These are phyloP conservation scores for Mayetiola destructor DNA, from an alignment of 2,888 invertebrate species.

Conservation along the genomic window DNA sequence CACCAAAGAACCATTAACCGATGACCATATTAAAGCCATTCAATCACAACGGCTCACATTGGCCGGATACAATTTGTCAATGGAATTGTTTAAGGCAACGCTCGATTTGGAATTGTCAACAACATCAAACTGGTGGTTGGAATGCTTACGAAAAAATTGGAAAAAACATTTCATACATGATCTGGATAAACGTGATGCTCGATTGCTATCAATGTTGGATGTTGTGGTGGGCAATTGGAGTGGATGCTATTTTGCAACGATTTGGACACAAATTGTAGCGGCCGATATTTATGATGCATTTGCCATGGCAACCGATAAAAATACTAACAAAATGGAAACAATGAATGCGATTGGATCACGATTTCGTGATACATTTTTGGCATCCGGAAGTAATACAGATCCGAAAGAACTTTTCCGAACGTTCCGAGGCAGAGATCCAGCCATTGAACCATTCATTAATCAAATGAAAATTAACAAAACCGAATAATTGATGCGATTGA, in stretches of 20 bases:
- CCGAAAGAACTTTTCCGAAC: constrained; percentile 75
- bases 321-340: constrained; percentile 39
- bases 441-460: constrained; percentile 62
- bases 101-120: constrained; percentile 73
- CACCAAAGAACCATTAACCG: constrained; percentile 55
- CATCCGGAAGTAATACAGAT: constrained; percentile 66
- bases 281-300: constrained; percentile 83
- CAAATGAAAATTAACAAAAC: constrained; percentile 20
- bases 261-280: constrained; percentile 81
- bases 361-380: constrained; percentile 70
- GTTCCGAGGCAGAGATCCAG: constrained; percentile 86
- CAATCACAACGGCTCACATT: constrained; percentile 53
- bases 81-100: constrained; percentile 64
- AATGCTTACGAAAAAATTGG: constrained; percentile 64
- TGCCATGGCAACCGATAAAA: constrained; percentile 36
- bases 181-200: constrained; percentile 62
- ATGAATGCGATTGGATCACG: constrained; percentile 47
- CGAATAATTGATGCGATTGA: no score
- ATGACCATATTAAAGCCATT: constrained; percentile 47
- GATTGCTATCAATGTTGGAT: constrained; percentile 70
- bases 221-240: constrained; percentile 74
- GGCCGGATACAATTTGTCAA: constrained; percentile 63
- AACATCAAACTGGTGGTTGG: constrained; percentile 66
- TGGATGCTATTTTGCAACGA: constrained; percentile 69
- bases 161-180: constrained; percentile 63